A percentile compares a stretch with the other conserved stretches of the same genome.
These are phyloP conservation scores for Tychaedon coryphoeus DNA, from an alignment of 2,113 vertebrate genomes.

Conservation along the genomic window DNA sequence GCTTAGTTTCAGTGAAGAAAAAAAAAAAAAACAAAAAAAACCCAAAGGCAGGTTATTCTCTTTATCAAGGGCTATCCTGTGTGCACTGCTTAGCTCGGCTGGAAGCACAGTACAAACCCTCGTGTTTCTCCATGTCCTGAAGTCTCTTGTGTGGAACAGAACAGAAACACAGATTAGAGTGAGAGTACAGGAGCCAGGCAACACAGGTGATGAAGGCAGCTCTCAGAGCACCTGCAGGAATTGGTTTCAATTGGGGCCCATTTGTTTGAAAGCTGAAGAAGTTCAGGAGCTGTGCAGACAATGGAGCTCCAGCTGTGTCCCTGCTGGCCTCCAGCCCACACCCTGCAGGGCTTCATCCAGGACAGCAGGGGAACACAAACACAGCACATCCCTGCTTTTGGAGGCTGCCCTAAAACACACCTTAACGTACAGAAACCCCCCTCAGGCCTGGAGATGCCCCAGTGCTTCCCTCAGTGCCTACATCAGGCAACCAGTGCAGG, in stretches of 20 bases:
- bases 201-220: background rate
- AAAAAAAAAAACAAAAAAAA: too few relatives aligned
- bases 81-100: background rate
- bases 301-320: background rate
- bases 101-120: background rate
- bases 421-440: background rate
- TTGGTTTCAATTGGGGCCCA: background rate
- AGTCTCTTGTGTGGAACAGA: background rate
- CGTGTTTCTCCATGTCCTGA: background rate
- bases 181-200: background rate
- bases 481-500: background rate
- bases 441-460: fast-evolving
- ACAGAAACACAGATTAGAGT: background rate
- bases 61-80: background rate
- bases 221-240: background rate
- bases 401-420: background rate
- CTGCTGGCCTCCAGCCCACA: background rate
- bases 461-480: background rate
- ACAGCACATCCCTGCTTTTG: background rate
- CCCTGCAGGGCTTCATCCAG: fast-evolving
- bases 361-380: fast-evolving
- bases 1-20: background rate
- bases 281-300: background rate
- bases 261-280: background rate
- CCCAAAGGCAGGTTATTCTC: background rate